A percentile compares a stretch with the other conserved stretches of the same genome.
phyloP scores from a whole-genome alignment of 2,113 vertebrate species.

The Gnathonemus longibarbis region DNA sequence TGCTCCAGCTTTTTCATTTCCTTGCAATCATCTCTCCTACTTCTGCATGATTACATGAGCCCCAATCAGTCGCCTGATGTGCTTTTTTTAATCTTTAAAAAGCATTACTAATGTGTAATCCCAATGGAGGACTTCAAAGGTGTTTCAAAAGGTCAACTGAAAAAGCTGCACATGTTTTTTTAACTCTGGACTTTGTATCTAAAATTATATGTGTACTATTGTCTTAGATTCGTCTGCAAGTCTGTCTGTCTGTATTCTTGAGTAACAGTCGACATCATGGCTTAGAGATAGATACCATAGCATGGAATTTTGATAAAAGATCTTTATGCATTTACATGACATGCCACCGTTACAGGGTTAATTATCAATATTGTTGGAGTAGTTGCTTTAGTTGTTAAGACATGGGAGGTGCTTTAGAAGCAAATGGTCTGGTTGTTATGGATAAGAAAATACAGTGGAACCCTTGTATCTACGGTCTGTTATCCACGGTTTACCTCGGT shows the following conservation, averaged over 20 bases:
- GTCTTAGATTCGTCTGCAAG: neutral
- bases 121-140: neutral
- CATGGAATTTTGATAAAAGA: neutral
- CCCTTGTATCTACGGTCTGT: neutral
- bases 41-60: constrained; percentile 41
- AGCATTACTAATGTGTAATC: constrained; percentile 6
- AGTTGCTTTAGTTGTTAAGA: neutral
- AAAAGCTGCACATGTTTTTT: neutral
- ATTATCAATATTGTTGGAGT: neutral
- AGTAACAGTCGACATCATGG: neutral
- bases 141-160: constrained; percentile 18
- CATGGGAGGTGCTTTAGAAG: neutral
- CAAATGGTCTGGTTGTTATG: neutral
- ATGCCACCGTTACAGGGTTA: neutral
- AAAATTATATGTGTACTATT: neutral
- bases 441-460: neutral
- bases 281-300: neutral
- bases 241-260: neutral
- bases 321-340: neutral
- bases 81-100: constrained; percentile 28
- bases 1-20: constrained; percentile 31
- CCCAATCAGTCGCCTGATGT: constrained; percentile 35
- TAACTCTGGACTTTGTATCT: neutral
- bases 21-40: constrained; percentile 39
- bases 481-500: neutral